Conservation (phyloP, 2,113 vertebrate genomes). For the Amblyopsis rosae region DNA sequence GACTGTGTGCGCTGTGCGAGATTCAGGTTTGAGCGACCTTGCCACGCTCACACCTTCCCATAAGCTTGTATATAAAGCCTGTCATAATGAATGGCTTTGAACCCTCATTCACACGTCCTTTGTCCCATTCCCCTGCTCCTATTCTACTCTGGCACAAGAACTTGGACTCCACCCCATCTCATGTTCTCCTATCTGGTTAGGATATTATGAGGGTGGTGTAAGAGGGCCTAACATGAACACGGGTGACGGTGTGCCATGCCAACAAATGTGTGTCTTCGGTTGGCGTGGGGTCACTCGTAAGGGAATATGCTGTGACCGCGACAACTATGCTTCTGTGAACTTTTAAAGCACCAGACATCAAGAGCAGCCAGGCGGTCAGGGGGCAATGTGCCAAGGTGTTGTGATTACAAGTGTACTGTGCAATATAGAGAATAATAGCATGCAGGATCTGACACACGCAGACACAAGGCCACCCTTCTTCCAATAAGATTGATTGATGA, state of each 20-base stretch:
- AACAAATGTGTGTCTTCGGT: neutral
- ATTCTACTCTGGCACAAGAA: slow-evolving; percentile 45
- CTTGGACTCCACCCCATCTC: slow-evolving; percentile 68
- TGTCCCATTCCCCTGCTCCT: slow-evolving; percentile 56
- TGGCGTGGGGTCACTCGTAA: neutral
- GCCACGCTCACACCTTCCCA: slow-evolving; percentile 40
- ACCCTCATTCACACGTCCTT: slow-evolving; percentile 51
- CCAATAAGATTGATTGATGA: too few relatives aligned
- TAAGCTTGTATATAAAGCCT: slow-evolving; percentile 39
- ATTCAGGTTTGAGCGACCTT: slow-evolving; percentile 48
- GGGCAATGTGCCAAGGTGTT: slow-evolving; percentile 1
- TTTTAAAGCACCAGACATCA: neutral
- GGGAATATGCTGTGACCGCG: slow-evolving; percentile 3
- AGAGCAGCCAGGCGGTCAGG: neutral
- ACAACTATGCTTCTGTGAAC: neutral
- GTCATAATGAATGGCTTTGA: slow-evolving; percentile 62
- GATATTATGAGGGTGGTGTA: slow-evolving; percentile 35
- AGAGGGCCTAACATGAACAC: slow-evolving; percentile 2
- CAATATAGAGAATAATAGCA: slow-evolving; percentile 24
- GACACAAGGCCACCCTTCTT: slow-evolving; percentile 28
- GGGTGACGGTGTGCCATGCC: slow-evolving; percentile 13
- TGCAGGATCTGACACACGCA: slow-evolving; percentile 15
- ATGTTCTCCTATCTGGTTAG: slow-evolving; percentile 50
- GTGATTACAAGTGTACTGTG: neutral
- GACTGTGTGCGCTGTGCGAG: slow-evolving; percentile 4